Base-by-base conservation (phyloP, 2,888 invertebrate species). In the Azorinus chamasolen region DNA sequence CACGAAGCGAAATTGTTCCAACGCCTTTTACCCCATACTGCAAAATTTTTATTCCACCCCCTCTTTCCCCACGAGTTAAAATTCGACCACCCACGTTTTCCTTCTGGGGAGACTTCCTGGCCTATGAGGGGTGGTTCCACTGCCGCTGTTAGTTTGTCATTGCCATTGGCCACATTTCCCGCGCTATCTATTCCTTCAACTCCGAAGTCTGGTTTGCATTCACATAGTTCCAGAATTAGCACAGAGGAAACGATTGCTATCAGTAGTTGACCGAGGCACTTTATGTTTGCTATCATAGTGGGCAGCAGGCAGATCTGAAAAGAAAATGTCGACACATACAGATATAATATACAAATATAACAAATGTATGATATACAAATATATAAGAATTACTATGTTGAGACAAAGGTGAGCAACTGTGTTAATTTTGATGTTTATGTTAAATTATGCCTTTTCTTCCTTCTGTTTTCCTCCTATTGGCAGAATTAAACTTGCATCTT, bases 211-310 rank as follows among this genome's bases (percentile, higher is more conserved):
- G 61, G 70, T 18, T 63, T 71, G 43, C 70, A 71, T 45, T 64
- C 51, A 32, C 65, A 73, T n/a, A 65, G 39, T 16, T 69, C 48
- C 14, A 62, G 22, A 37, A 55, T 25, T 14, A 70, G 27, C 3
- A 70, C 12, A 27, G 55, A 70, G 12, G 62, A 8, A 24, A 73
- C 18, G 22, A 37, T 46, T 20, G 68, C n/a, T 22, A 69, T n/a
- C 20, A 55, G n/a, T n/a, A 50, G 10, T 24, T 61, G 55, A 53
- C 73, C 57, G 46, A 70, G 70, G 70, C 73, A 74, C 79, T 70
- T 79, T 14, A 39, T 55, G 37, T 50, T 48, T 25, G 54, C 32
- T 59, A 50, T 18, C 79, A 79, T 79, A 32, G 41, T 79, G 45
- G 51, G 12, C 45, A 18, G 45, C n/a, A 45, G 20, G 45, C n/a